Conservation (phyloP, 2,113 vertebrate species). For the Pachypanchax playfairii region DNA sequence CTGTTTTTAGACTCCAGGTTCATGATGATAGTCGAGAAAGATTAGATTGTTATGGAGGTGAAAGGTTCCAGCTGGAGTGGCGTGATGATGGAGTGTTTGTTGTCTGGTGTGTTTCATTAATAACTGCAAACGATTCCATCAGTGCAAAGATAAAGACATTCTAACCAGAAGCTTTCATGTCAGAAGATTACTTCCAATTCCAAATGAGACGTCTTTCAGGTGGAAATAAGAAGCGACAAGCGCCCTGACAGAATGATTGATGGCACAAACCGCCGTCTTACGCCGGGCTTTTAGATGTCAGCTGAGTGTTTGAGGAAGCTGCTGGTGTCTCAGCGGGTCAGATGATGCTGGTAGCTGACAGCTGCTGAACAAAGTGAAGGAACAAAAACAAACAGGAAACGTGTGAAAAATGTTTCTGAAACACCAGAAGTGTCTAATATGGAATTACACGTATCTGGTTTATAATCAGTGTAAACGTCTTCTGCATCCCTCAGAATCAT, state of each 20-base stretch:
- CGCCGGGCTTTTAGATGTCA: neutral
- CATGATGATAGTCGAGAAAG: constrained; percentile 19
- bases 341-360: constrained; percentile 20
- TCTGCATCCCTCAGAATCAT: constrained; percentile 84
- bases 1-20: constrained; percentile 35
- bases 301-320: constrained; percentile 16
- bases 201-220: constrained; percentile 8
- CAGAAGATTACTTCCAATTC: constrained; percentile 2
- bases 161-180: constrained; percentile 19
- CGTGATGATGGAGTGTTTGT: constrained; percentile 12
- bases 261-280: neutral
- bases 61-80: constrained; percentile 9
- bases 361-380: constrained; percentile 14
- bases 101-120: constrained; percentile 7
- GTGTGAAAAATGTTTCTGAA: too few relatives aligned
- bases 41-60: constrained; percentile 23
- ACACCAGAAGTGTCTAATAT: constrained; percentile 2
- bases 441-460: constrained; percentile 1
- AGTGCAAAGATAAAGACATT: constrained; percentile 12
- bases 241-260: constrained; percentile 24
- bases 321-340: constrained; percentile 10
- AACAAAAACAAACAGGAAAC: neutral
- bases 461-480: neutral
- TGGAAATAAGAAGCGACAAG: constrained; percentile 15
- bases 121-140: constrained; percentile 28